Evolutionary conservation across 2,888 invertebrate genomes (phyloP).

Genomic region (Drosophila nr. fundita): DNA sequence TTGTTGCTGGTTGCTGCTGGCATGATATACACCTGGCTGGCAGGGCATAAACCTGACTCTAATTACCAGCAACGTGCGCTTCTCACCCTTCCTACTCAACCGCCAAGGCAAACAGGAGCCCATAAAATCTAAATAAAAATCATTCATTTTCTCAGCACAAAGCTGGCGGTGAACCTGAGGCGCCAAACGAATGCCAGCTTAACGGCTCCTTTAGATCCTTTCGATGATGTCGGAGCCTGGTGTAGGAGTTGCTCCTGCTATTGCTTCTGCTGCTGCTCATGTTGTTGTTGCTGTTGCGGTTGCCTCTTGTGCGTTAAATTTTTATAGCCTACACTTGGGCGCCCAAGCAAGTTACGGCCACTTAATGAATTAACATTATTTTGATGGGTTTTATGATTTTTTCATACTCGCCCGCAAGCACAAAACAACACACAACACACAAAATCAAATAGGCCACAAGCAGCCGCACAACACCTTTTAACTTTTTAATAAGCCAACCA

Average conservation of each 20-base stretch:
- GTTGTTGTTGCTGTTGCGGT: slow-evolving; percentile 32
- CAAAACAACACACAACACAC: slow-evolving; percentile 38
- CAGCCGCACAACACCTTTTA: slow-evolving; percentile 40
- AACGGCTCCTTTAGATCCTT: slow-evolving; percentile 43
- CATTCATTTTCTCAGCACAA: slow-evolving; percentile 69
- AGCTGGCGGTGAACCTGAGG: slow-evolving; percentile 53
- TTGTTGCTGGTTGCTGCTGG: slow-evolving; percentile 23
- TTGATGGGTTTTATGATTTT: slow-evolving; percentile 77
- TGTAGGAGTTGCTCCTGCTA: not conserved
- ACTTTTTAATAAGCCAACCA: slow-evolving; percentile 77
- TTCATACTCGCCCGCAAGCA: slow-evolving; percentile 40
- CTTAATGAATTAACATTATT: slow-evolving; percentile 81
- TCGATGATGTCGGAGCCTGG: slow-evolving; percentile 36
- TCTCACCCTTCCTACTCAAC: not conserved
- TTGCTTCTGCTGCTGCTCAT: slow-evolving; percentile 7
- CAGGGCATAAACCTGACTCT: slow-evolving; percentile 74
- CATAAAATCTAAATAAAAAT: slow-evolving; percentile 81
- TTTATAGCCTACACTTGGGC: slow-evolving; percentile 80
- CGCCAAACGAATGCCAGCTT: slow-evolving; percentile 38
- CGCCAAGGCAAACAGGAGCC: slow-evolving; percentile 29
- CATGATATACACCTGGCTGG: slow-evolving; percentile 69
- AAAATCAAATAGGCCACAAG: slow-evolving; percentile 16
- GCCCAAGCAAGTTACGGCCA: slow-evolving; percentile 75
- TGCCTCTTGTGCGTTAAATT: slow-evolving; percentile 72
- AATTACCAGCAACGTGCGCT: slow-evolving; percentile 62